Percentiles rank a stretch among this genome's conserved stretches.
phyloP scores from a whole-genome alignment of 1,140 invertebrate species.

The Hyposmocoma kahamanoa region DNA sequence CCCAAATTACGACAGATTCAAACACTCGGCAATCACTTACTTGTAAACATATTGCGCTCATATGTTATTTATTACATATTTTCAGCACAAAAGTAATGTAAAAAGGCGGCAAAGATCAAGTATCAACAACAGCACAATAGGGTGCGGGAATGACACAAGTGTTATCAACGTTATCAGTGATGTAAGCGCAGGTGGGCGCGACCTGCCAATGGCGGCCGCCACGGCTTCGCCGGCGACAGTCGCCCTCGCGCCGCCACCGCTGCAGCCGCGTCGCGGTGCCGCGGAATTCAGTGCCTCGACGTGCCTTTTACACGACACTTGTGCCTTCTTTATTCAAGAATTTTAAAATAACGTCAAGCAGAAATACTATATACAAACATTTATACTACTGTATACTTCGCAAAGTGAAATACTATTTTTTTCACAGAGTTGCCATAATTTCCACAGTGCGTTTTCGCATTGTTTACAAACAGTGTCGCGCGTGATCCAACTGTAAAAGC shows the following conservation, averaged over 20 bases:
- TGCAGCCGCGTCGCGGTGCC: background rate
- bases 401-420: too few relatives aligned
- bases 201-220: background rate
- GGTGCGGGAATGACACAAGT: conserved; percentile 3
- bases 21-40: too few relatives aligned
- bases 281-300: conserved; percentile 27
- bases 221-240: conserved; percentile 11
- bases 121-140: background rate
- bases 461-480: conserved; percentile 1
- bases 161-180: conserved; percentile 46
- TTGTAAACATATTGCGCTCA: too few relatives aligned
- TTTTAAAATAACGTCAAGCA: too few relatives aligned
- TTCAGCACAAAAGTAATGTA: too few relatives aligned
- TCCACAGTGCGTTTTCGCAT: background rate
- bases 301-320: conserved; percentile 34
- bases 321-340: too few relatives aligned
- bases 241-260: conserved; percentile 14
- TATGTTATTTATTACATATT: too few relatives aligned
- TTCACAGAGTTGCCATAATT: background rate
- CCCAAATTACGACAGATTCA: too few relatives aligned
- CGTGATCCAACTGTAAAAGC: background rate
- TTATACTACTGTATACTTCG: too few relatives aligned
- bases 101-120: too few relatives aligned
- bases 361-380: too few relatives aligned
- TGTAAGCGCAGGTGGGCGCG: conserved; percentile 17